Evolutionary conservation across 1,140 invertebrate genomes (phyloP), one percentile per base, ranked within the genome.

Genomic region (Penaeus chinensis): DNA sequence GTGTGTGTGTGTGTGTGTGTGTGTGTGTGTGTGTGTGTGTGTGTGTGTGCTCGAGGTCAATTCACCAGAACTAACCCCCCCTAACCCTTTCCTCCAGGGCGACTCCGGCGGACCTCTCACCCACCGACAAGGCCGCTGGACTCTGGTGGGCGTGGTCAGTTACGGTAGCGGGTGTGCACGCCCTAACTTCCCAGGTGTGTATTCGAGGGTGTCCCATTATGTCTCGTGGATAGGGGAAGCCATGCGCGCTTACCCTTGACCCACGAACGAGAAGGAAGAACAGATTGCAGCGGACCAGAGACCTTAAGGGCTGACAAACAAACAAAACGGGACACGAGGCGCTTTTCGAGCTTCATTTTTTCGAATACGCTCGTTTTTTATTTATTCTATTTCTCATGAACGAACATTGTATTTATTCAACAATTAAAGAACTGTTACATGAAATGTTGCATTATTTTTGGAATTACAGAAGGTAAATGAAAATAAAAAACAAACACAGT

Each of bases 121-220:
- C 24, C 62, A 82, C 27, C 80, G n/a, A 3, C 61, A 32, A 13
- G 62, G 47, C 27, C 61, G 3, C 16, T 82, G 80, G 80, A 65
- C 65, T 62, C 62, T 82, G 62, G 62, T 66, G 62, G 80, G 80
- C 62, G 62, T 82, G 74, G 83, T 85, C 4, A 81, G 78, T 27
- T 69, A 69, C 42, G 76, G 84, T 16, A 76, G 66, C 54, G 84
- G 84, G 16, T 86, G 84, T 61, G 84, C 65, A 24, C 84, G 76
- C 18, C 84, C 84, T 8, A 61, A 24, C 3, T 71, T 32, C 65
- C 84, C 84, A 19, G 84, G 76, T 18, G 66, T 37, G 62, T 86
- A 86, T 54, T 80, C 84, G 20, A 82, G 69, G n/a, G 63, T 74
- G 0, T 22, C 63, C 5, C 24, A 47, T 27, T 86, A 76, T n/a